A percentile compares a stretch with the other conserved stretches of the same genome.
phyloP scores from a whole-genome alignment of 2,888 invertebrate species.

The Drosophila borealis region DNA sequence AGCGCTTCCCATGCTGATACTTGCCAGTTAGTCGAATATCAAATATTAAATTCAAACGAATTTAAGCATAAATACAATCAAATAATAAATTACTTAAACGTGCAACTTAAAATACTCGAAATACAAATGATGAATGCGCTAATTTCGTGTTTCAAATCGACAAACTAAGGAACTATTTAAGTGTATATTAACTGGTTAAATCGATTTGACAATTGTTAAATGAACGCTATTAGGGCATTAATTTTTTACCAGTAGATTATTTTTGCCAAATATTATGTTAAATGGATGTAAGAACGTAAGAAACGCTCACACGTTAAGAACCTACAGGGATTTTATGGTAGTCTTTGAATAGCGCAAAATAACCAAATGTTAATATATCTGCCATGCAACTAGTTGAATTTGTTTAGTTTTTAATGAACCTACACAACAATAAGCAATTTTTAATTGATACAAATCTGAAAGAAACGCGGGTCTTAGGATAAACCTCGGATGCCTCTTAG shows the following conservation, averaged over 20 bases:
- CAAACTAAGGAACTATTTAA: constrained; percentile 11
- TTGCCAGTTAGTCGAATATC: constrained; percentile 67
- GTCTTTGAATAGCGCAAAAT: constrained; percentile 62
- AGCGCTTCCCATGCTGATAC: constrained; percentile 67
- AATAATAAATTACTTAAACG: constrained; percentile 53
- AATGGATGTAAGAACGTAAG: constrained; percentile 17
- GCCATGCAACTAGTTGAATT: constrained; percentile 65
- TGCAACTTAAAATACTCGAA: constrained; percentile 44
- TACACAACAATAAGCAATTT: constrained; percentile 68
- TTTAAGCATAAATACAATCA: constrained; percentile 76
- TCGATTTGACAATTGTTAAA: constrained; percentile 32
- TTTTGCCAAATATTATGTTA: constrained; percentile 24
- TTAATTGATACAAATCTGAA: constrained; percentile 49
- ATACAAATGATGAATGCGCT: constrained; percentile 13
- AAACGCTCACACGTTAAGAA: constrained; percentile 61
- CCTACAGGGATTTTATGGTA: constrained; percentile 84
- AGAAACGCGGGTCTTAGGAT: constrained; percentile 64
- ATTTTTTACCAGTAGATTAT: constrained; percentile 10
- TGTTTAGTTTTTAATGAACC: constrained; percentile 58
- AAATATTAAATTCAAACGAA: constrained; percentile 76
- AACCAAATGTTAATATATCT: constrained; percentile 52
- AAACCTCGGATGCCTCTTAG: constrained; percentile 72
- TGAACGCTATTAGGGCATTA: constrained; percentile 35
- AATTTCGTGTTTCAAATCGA: constrained; percentile 8
- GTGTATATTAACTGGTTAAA: constrained; percentile 11